Evolutionary conservation across 1,140 invertebrate genomes (phyloP).

Genomic region (Oscheius sp.): DNA sequence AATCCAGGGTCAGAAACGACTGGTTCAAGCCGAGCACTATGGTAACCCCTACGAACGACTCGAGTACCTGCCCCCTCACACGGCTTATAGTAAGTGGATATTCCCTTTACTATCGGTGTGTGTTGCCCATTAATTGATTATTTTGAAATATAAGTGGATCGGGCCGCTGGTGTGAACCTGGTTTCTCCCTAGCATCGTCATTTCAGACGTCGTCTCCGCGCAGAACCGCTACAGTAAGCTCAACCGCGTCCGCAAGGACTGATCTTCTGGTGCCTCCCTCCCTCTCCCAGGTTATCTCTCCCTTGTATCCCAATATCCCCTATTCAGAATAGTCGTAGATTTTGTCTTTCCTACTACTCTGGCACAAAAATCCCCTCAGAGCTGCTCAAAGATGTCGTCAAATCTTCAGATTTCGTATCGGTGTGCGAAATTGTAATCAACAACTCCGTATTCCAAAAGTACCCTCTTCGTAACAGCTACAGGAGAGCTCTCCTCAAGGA

Average conservation of each 20-base stretch:
- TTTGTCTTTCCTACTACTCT: not conserved
- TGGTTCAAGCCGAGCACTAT: constrained; percentile 28
- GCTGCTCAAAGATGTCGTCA: not conserved
- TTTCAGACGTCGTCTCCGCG: not conserved
- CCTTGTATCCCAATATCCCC: not conserved
- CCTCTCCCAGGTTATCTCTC: not conserved
- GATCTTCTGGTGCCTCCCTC: not conserved
- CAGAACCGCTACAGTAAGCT: not conserved
- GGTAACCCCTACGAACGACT: constrained; percentile 25
- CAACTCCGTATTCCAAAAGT: not conserved
- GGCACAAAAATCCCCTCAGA: not conserved
- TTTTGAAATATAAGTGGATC: too few species aligned
- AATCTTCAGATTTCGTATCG: not conserved
- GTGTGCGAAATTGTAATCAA: not conserved
- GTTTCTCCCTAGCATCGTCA: not conserved
- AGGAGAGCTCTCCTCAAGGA: not conserved
- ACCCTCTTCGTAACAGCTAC: not conserved
- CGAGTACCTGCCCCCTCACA: constrained; percentile 32
- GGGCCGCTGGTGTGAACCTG: too few species aligned
- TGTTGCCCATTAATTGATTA: too few species aligned
- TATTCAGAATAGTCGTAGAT: not conserved
- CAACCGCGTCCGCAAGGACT: not conserved
- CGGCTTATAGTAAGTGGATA: constrained; percentile 29
- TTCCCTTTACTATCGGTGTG: too few species aligned
- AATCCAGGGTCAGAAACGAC: constrained; percentile 1